A percentile compares a stretch with the other conserved stretches of the same genome.
phyloP scores from a whole-genome alignment of 2,797 vertebrate species.

The Lagodon rhomboides region DNA sequence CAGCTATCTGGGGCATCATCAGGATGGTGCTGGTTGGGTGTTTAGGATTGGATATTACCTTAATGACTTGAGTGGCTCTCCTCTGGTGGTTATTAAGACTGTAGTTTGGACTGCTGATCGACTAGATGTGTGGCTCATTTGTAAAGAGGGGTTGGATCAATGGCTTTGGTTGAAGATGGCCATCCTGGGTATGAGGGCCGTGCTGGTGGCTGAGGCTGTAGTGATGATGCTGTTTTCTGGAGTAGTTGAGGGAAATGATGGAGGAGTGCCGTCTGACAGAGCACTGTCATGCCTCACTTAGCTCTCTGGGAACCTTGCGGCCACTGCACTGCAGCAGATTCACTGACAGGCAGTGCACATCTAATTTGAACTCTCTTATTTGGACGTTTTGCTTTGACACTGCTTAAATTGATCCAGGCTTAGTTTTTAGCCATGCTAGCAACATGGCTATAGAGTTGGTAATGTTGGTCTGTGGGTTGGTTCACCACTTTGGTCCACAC shows the following conservation, averaged over 20 bases:
- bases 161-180: constrained; percentile 24
- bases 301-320: constrained; percentile 43
- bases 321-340: constrained; percentile 50
- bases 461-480: not conserved
- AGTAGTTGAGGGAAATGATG: constrained; percentile 55
- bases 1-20: constrained; percentile 10
- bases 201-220: constrained; percentile 22
- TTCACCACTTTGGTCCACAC: constrained; percentile 2
- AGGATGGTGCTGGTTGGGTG: not conserved
- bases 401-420: constrained; percentile 25
- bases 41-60: constrained; percentile 4
- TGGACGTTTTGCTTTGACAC: constrained; percentile 16
- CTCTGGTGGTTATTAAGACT: constrained; percentile 19
- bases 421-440: not conserved
- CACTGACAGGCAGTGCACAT: constrained; percentile 5
- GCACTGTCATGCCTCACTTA: constrained; percentile 61
- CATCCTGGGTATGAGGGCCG: constrained; percentile 12
- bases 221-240: constrained; percentile 45
- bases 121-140: constrained; percentile 10
- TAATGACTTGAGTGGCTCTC: constrained; percentile 29
- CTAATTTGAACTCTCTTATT: constrained; percentile 39
- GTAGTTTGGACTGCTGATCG: constrained; percentile 16
- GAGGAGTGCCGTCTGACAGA: constrained; percentile 51
- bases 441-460: not conserved
- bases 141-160: constrained; percentile 33